Evolutionary conservation across 2,888 invertebrate genomes (phyloP), one percentile per base, ranked within the genome.

Genomic region (Drosophila helvetica): DNA sequence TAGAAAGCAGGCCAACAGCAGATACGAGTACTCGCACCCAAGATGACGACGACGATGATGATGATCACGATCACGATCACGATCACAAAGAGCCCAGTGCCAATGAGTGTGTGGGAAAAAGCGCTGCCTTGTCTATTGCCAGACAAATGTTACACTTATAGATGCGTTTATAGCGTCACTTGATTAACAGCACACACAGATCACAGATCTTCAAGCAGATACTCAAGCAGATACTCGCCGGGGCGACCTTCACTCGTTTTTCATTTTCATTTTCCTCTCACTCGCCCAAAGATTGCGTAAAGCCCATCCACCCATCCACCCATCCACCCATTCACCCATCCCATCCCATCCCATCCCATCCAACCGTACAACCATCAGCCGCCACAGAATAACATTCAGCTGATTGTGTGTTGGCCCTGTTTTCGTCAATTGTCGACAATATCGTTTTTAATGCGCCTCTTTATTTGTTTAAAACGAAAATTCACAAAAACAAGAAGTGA

Each of bases 381-480:
- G 30, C 30, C 42, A 22, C 19, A 19, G 42, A 53, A 56, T 30
- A 47, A 38, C 19, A 55, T 25, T 47, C 47, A 22, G 46, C 25
- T 60, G 22, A 18, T 59, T n/a, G 18, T 42, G 25, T 59, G 50
- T 56, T 47, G 56, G 77, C 79, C 84, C 79, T 87, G 85, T 73
- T 84, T 82, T 85, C 87, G 82, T 85, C 87, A 87, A 85, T 87
- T 87, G 85, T 82, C 84, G 84, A 85, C 87, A 85, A 82, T 80
- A 85, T 78, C 77, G 77, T 73, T 83, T 85, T 80, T 74, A 78
- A 72, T 77, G 77, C 69, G 65, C 57, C 72, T 68, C 77, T 74
- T 77, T 70, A 82, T 80, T 80, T 85, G 74, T 80, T 85, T 82
- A 64, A 74, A 77, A 81, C 75, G 69, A 77, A 69, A 63, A 65